Percentiles rank a stretch among this genome's conserved stretches.
Conservation (phyloP, 2,113 vertebrate species). For the Camelus dromedarius region DNA sequence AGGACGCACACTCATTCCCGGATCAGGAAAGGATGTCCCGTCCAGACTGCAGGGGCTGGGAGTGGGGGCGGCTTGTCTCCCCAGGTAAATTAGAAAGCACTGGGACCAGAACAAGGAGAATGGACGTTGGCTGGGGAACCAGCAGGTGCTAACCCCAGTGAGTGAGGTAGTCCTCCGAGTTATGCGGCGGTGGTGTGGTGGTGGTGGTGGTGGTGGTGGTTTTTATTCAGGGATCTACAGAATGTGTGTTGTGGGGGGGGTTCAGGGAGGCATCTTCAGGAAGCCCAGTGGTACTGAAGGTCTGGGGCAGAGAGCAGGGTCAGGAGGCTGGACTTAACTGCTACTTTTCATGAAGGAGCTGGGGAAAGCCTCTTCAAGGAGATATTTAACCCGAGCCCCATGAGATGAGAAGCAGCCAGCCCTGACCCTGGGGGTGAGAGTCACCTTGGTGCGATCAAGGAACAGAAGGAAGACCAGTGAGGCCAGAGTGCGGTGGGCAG, state of each 20-base stretch:
- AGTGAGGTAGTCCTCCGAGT: not conserved
- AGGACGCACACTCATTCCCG: not conserved
- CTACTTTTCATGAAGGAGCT: not conserved
- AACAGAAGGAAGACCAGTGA: not conserved
- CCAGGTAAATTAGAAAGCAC: not conserved
- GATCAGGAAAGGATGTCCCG: not conserved
- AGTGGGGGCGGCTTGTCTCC: not conserved
- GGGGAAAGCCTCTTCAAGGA: not conserved
- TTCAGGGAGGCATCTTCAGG: not conserved
- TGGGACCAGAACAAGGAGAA: not conserved
- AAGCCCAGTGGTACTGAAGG: not conserved
- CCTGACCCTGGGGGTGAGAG: not conserved
- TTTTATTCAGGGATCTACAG: not conserved
- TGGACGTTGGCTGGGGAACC: not conserved
- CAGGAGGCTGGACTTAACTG: not conserved
- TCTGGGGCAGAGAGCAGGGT: not conserved
- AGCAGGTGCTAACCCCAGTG: not conserved
- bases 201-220: too few relatives aligned
- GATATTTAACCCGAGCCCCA: not conserved
- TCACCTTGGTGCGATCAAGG: too few relatives aligned
- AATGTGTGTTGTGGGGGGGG: accelerated
- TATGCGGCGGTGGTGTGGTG: not conserved
- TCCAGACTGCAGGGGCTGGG: not conserved
- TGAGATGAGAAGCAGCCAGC: not conserved
- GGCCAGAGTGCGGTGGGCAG: accelerated